A percentile compares a stretch with the other conserved stretches of the same genome.
Conservation (phyloP, 2,113 vertebrate species). For the Toxotes jaculatrix region DNA sequence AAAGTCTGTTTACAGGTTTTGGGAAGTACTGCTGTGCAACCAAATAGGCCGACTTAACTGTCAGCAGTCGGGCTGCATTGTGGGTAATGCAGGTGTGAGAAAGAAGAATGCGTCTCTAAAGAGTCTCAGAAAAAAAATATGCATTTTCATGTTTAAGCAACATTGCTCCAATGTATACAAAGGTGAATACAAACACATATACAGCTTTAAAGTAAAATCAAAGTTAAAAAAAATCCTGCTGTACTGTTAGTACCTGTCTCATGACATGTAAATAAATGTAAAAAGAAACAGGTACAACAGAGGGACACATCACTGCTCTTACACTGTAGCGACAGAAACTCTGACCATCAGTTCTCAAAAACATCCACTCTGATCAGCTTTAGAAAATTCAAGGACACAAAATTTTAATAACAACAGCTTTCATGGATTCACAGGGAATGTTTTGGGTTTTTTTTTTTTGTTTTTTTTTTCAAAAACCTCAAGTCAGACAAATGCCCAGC, state of each 20-base stretch:
- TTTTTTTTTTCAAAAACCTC: not conserved
- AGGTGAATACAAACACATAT: conserved; percentile 11
- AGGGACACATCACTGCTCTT: not conserved
- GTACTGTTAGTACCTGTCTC: conserved; percentile 64
- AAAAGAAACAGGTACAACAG: conserved; percentile 32
- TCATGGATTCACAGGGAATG: conserved; percentile 46
- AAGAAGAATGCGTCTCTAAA: not conserved
- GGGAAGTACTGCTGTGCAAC: not conserved
- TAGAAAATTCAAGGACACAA: conserved; percentile 24
- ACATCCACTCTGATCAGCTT: not conserved
- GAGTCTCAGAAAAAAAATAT: not conserved
- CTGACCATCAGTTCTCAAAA: not conserved
- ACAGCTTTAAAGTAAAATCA: conserved; percentile 27
- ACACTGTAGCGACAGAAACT: conserved; percentile 12
- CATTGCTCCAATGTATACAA: not conserved
- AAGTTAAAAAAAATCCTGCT: conserved; percentile 30
- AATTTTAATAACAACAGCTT: conserved; percentile 61
- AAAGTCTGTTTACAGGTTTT: conserved; percentile 19
- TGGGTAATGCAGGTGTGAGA: not conserved
- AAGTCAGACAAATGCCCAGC: conserved; percentile 11
- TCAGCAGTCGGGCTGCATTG: not conserved
- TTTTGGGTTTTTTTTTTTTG: no score
- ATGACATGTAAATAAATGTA: conserved; percentile 8
- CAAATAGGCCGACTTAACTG: not conserved
- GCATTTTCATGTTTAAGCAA: not conserved